Base-by-base conservation (phyloP, 2,113 vertebrate genomes). In the Apteryx mantelli region DNA sequence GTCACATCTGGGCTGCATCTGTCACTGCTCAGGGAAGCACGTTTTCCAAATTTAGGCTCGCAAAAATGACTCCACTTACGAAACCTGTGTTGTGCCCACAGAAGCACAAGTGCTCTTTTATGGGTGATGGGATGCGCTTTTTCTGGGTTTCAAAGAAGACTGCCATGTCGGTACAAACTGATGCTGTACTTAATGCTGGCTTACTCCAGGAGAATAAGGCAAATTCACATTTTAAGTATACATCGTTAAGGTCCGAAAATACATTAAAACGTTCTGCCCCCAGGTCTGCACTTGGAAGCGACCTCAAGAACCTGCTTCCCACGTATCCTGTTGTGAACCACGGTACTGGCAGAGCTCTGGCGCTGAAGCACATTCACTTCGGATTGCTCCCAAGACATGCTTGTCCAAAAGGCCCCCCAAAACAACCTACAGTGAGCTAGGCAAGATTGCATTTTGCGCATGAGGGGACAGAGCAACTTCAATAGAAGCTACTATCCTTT, bases 1-100 rank as follows among this genome's bases (percentile, higher is more conserved):
- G 52, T 78, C 61, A 88, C 90, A 91, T 79, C 92, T 92, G 93
- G 58, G 28, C 77, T 89, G 87, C 89, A 74, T 40, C 91, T 88
- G 88, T 28, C 66, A 21, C 58, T 66, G 89, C 77, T 91, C 24
- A 38, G 8, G 46, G 42, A 46, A n/a, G 40, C 34, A 32, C 7
- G 8, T 44, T 68, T 87, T 63, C 40, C 60, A 88, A 70, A 78
- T 46, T 64, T 7, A 60, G 53, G 24, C 68, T 80, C 25, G 28
- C 19, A 25, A 7, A 28, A 22, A 6, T 26, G 5, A 25, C 44
- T 55, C 53, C 1, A 4, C 70, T 90, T 77, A 22, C 53, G 73
- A 44, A 75, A 52, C 21, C 53, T 50, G 34, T n/a, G n/a, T 7
- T 48, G 75, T 52, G 68, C 13, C 74, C 32, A 5, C 22, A 74